Conservation (phyloP, 2,113 vertebrate species). For the Sphaerodactylus townsendi region DNA sequence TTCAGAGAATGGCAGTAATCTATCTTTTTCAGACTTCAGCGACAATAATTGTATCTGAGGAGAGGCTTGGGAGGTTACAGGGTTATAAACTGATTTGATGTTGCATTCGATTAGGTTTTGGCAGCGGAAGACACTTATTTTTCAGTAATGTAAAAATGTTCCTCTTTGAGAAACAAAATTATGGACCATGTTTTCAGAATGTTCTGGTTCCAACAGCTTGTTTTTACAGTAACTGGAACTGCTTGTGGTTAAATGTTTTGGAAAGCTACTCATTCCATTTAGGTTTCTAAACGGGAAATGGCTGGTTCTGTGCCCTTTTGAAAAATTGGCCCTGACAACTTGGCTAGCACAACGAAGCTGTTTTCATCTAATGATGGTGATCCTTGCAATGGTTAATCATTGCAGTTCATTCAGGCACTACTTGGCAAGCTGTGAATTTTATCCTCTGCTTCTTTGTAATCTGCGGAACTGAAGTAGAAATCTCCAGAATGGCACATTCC, state of each 20-base stretch:
- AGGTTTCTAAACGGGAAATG: background rate
- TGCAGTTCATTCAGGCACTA: background rate
- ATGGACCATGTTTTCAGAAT: background rate
- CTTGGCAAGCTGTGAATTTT: background rate
- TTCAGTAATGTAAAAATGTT: background rate
- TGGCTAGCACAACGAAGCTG: background rate
- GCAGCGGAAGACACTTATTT: background rate
- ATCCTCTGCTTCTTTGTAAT: background rate
- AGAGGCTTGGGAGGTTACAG: slow-evolving; percentile 1
- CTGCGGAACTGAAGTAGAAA: background rate
- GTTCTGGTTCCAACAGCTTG: background rate
- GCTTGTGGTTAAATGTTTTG: background rate
- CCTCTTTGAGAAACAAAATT: background rate
- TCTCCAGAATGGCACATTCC: background rate
- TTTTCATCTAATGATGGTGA: background rate
- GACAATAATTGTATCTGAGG: slow-evolving; percentile 36
- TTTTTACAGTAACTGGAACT: background rate
- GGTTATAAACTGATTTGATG: slow-evolving; percentile 28
- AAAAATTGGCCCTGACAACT: background rate
- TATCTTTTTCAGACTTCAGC: slow-evolving; percentile 56
- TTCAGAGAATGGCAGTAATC: slow-evolving; percentile 37
- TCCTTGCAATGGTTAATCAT: slow-evolving; percentile 9
- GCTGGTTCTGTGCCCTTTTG: slow-evolving; percentile 6
- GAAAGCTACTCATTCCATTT: background rate
- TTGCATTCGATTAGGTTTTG: slow-evolving; percentile 26